Conservation (phyloP, 2,888 invertebrate genomes). For the Plebejus argus region DNA sequence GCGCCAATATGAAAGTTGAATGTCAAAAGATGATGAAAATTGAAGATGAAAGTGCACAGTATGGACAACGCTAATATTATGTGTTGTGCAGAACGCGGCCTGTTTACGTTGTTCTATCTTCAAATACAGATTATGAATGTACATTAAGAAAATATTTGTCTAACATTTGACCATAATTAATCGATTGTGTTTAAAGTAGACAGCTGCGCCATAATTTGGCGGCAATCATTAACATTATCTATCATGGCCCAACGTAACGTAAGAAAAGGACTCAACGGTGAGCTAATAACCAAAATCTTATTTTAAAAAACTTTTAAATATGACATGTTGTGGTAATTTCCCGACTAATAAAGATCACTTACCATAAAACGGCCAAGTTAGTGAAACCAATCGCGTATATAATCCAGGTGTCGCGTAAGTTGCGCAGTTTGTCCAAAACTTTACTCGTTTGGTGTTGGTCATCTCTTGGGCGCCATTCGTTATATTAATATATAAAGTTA, state of each 20-base stretch:
- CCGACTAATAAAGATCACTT: slow-evolving; percentile 20
- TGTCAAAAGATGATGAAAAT: too few relatives aligned
- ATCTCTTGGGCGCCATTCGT: slow-evolving; percentile 40
- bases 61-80: too few relatives aligned
- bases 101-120: not conserved
- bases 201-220: not conserved
- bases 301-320: not conserved
- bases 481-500: slow-evolving; percentile 38
- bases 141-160: too few relatives aligned
- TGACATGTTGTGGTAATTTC: not conserved
- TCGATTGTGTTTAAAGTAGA: not conserved
- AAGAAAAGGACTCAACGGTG: not conserved
- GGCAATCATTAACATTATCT: not conserved
- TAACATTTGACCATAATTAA: not conserved
- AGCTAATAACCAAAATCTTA: not conserved
- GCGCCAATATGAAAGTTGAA: too few relatives aligned
- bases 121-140: not conserved
- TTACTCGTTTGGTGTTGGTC: slow-evolving; percentile 37
- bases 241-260: not conserved
- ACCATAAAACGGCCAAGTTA: slow-evolving; percentile 27
- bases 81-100: too few relatives aligned
- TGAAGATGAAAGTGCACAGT: too few relatives aligned
- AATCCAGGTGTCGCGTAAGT: slow-evolving; percentile 36
- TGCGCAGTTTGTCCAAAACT: slow-evolving; percentile 40
- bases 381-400: slow-evolving; percentile 31